A percentile compares a stretch with the other conserved stretches of the same genome.
Conservation (phyloP, 2,888 invertebrate species). For the Brachyopa scutellaris region DNA sequence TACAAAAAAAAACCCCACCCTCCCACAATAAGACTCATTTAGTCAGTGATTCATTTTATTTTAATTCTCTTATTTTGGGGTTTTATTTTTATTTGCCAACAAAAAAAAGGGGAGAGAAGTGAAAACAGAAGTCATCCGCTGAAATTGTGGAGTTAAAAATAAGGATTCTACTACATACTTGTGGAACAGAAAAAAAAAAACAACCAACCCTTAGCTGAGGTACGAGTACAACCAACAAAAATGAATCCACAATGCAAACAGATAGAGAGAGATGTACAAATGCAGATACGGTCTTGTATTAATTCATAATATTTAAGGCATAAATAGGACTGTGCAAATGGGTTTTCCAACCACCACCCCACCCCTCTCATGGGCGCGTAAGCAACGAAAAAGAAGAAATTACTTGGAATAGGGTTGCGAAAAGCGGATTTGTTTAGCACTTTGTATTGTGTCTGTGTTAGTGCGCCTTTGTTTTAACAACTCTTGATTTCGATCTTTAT, state of each 20-base stretch:
- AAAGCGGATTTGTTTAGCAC: constrained; percentile 43
- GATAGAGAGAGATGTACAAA: constrained; percentile 4
- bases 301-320: constrained; percentile 60
- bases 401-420: constrained; percentile 29
- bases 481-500: constrained; percentile 3
- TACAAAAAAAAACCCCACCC: constrained; percentile 4
- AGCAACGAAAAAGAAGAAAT: constrained; percentile 15
- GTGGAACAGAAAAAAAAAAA: constrained; percentile 43
- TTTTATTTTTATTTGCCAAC: constrained; percentile 35
- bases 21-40: constrained; percentile 21
- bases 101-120: constrained; percentile 24
- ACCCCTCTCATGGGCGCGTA: neutral
- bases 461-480: neutral
- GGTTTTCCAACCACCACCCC: constrained; percentile 18
- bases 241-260: constrained; percentile 29
- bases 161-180: constrained; percentile 66
- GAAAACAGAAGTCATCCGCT: constrained; percentile 42
- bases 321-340: constrained; percentile 56
- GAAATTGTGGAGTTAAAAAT: constrained; percentile 43
- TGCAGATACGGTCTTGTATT: constrained; percentile 28
- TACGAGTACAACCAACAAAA: neutral
- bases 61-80: constrained; percentile 1
- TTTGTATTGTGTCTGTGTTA: constrained; percentile 35
- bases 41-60: constrained; percentile 40
- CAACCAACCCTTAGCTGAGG: constrained; percentile 29